A percentile compares a stretch with the other conserved stretches of the same genome.
These are phyloP conservation scores for Rhinoderma darwinii DNA, from an alignment of 2,113 vertebrate genomes.

Conservation along the genomic window DNA sequence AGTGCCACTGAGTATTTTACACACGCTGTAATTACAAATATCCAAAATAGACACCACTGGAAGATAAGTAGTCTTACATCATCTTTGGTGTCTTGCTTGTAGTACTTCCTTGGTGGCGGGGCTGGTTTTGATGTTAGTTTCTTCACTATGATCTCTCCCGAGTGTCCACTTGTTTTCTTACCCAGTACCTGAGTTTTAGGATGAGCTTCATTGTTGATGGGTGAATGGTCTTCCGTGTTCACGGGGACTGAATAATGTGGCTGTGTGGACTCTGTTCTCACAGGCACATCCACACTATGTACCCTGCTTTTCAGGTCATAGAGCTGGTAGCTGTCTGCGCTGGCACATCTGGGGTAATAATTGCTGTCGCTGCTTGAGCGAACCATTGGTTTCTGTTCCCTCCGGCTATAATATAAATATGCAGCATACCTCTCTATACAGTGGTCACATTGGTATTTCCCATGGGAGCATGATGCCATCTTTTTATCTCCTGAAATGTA, in stretches of 20 bases:
- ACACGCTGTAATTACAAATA: not conserved
- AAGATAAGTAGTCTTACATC: slow-evolving; percentile 57
- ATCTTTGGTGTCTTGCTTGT: slow-evolving; percentile 76
- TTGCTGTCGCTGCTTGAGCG: slow-evolving; percentile 89
- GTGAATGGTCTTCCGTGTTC: slow-evolving; percentile 67
- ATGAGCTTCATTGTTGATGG: slow-evolving; percentile 11
- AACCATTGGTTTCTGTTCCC: slow-evolving; percentile 81
- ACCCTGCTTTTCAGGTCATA: slow-evolving; percentile 64
- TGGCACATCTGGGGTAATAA: slow-evolving; percentile 68
- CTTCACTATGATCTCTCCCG: slow-evolving; percentile 66
- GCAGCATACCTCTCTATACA: slow-evolving; percentile 71
- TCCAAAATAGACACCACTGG: not conserved
- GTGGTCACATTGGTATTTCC: slow-evolving; percentile 75
- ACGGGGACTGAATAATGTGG: slow-evolving; percentile 40
- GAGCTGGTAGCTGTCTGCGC: slow-evolving; percentile 63
- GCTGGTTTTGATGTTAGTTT: slow-evolving; percentile 77
- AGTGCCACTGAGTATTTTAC: no score
- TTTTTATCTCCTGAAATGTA: slow-evolving; percentile 72
- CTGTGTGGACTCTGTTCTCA: slow-evolving; percentile 63
- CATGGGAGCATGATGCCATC: slow-evolving; percentile 76
- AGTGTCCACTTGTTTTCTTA: slow-evolving; percentile 69
- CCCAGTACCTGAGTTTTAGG: slow-evolving; percentile 8
- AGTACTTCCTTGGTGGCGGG: slow-evolving; percentile 77
- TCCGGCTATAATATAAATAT: slow-evolving; percentile 64
- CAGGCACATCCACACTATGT: slow-evolving; percentile 73